Evolutionary conservation across 2,113 vertebrate genomes (phyloP).

Genomic region (Lichenostomus cassidix): DNA sequence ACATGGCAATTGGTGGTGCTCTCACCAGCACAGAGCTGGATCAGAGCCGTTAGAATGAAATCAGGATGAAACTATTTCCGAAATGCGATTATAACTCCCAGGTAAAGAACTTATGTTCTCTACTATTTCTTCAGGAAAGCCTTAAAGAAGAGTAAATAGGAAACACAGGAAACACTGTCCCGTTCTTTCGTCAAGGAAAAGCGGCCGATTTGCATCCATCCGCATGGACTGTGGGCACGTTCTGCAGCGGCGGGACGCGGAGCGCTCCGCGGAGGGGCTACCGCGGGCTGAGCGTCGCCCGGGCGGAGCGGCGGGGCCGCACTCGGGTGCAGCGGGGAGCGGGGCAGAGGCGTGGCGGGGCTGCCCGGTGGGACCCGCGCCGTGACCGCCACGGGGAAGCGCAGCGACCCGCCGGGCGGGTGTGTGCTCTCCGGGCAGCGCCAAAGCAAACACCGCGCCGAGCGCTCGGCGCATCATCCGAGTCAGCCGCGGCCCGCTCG

Average conservation of each 20-base stretch:
- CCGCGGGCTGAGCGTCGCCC: background rate
- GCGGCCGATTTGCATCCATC: background rate
- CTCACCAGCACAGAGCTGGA: background rate
- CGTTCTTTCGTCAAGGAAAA: background rate
- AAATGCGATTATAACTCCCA: background rate
- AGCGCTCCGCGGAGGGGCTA: background rate
- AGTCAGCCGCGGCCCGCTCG: background rate
- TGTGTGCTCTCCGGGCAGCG: background rate
- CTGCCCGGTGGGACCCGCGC: background rate
- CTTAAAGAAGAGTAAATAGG: background rate
- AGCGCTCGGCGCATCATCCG: background rate
- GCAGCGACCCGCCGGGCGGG: background rate
- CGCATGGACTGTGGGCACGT: fast-evolving
- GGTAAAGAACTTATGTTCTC: background rate
- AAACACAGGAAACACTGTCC: background rate
- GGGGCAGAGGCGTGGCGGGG: background rate
- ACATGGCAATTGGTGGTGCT: background rate
- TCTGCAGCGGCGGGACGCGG: background rate
- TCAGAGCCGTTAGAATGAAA: background rate
- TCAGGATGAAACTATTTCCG: background rate
- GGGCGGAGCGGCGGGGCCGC: background rate
- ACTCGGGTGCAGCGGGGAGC: background rate
- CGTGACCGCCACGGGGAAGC: background rate
- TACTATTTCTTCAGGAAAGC: background rate
- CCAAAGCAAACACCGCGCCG: background rate